Base-by-base conservation (phyloP, 2,113 vertebrate species). In the Dasypus novemcinctus region DNA sequence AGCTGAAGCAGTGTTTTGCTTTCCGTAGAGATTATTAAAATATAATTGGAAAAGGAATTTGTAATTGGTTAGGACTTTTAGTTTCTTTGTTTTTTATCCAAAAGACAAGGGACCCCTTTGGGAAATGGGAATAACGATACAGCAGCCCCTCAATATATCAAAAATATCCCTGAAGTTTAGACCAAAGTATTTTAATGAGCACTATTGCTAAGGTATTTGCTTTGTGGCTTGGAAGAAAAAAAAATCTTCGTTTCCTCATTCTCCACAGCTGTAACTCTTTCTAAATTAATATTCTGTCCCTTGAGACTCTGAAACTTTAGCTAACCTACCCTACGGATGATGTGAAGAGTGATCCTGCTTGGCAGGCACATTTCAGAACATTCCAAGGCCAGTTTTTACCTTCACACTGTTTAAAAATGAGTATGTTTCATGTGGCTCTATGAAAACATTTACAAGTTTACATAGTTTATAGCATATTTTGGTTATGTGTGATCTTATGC, bases 281-380 rank as follows among this genome's bases (percentile, higher is more conserved):
- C 69, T 90, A 61, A 76, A 59, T 49, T 94, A 68, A 92, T 75
- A 66, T 8, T 94, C 93, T 15, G 31, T 91, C 76, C 68, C 96
- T 71, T 5, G 95, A 97, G 96, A 63, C 69, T 79, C 75, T 59
- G 23, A 82, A 66, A 52, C 94, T 12, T 84, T 66, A 63, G 93
- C 94, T 76, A 93, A 78, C 90, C 90, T 91, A 52, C 20, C 12
- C 6, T 54, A 54, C 31, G 1, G 88, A 92, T 49, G 94, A 97
- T 49, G 21, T 96, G 82, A 61, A 66, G 63, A 95, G 94, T 25
- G 93, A 94, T 90, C 49, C 54, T 86, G 72, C 74, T 95, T 96
- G 97, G 23, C 95, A 92, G 74, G 83, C 93, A 93, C 87, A 0
- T 18, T 25, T 25, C 46, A 75, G 91, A 61, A 52, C 94, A 80